Base-by-base conservation (phyloP, 1,140 invertebrate species). In the Lithobius niger region DNA sequence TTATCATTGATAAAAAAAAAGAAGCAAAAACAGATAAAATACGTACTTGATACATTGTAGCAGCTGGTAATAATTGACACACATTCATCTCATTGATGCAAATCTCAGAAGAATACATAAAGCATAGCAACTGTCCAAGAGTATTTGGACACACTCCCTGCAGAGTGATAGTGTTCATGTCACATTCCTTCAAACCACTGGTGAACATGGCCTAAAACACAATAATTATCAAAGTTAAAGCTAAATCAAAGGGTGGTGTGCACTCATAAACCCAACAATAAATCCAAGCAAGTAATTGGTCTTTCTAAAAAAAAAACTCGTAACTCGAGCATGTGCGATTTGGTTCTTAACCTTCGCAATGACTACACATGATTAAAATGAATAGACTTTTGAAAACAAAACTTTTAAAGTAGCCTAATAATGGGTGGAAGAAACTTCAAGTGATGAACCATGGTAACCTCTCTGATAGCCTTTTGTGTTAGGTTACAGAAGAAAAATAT, bases 21-120 rank as follows among this genome's bases (percentile, higher is more conserved):
- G 6, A 36, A n/a, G 31, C 6, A 36, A 36, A 36, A 6, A 48
- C 26, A 59, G 18, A 52, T 16, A 57, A 55, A 47, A 31, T 26
- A 18, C 16, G n/a, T 71, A 88, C 85, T 77, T 93, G 89, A 68
- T 93, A 87, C 89, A 94, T 94, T 18, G 87, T 91, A 24, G 90
- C 89, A 26, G 89, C 89, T 2, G 89, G 86, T 60, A 95, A 74
- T 24, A 94, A 71, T 59, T 87, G 84, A 69, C 89, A 94, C 3
- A 94, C 88, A 21, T 87, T 91, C 56, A 84, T 79, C 74, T 93
- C 88, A n/a, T 85, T 90, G 19, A 93, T 83, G 52, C 82, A 76
- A 57, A 93, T 85, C 68, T 85, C 82, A 43, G 88, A 87, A 10
- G 88, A 90, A 67, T 94, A 94, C 79, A 92, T 90, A 67, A 93